phyloP scores from a whole-genome alignment of 1,140 invertebrate species.

The Zaprionus inermis region DNA sequence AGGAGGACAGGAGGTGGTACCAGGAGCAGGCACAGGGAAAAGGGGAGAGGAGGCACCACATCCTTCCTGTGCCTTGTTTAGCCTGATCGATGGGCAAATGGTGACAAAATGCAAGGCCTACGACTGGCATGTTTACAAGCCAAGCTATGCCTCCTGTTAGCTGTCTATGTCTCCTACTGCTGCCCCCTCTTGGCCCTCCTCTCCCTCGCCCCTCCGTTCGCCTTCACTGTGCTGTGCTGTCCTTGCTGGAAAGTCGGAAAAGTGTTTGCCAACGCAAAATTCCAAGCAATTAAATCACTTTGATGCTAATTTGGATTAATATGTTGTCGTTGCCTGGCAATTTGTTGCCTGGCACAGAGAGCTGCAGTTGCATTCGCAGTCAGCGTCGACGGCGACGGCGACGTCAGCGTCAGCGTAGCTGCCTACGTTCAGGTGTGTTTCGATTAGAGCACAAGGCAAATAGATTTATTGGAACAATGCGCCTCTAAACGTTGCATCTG shows the following conservation, averaged over 20 bases:
- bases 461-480: constrained; percentile 61
- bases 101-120: constrained; percentile 78
- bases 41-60: not conserved
- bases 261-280: constrained; percentile 82
- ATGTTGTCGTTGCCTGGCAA: constrained; percentile 72
- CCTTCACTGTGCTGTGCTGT: not conserved
- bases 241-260: constrained; percentile 63
- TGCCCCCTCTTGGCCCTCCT: not conserved
- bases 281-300: constrained; percentile 84
- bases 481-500: constrained; percentile 31
- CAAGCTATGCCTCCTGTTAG: constrained; percentile 24
- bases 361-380: not conserved
- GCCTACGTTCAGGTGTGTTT: constrained; percentile 41
- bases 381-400: too few relatives aligned
- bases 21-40: not conserved
- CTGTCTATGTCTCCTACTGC: not conserved
- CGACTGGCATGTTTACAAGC: constrained; percentile 71
- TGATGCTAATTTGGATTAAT: constrained; percentile 84
- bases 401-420: not conserved
- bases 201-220: not conserved
- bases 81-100: constrained; percentile 79
- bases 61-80: constrained; percentile 50
- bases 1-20: not conserved
- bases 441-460: constrained; percentile 51
- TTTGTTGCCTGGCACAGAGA: constrained; percentile 30